Conservation (phyloP, 2,113 vertebrate species). For the Illadopsis cleaveri region DNA sequence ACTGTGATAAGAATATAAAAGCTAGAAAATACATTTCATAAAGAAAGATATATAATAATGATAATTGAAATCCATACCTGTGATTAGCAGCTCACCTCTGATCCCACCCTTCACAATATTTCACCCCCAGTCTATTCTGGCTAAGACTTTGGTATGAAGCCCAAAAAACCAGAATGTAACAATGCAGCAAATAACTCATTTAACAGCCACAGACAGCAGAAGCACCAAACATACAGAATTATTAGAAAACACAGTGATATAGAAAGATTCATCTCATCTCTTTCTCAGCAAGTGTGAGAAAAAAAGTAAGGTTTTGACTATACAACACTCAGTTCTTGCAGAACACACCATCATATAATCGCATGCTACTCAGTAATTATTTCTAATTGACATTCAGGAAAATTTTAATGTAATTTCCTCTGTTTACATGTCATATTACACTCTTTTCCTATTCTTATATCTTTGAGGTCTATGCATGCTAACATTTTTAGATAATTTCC, state of each 20-base stretch:
- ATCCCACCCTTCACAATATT: background rate
- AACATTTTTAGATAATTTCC: constrained; percentile 10
- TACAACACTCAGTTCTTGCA: background rate
- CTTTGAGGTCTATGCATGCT: background rate
- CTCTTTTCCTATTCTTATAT: background rate
- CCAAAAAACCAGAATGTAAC: background rate
- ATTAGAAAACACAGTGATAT: background rate
- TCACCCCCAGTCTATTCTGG: background rate
- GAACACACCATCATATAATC: background rate
- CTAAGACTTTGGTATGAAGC: background rate
- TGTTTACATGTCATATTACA: constrained; percentile 1
- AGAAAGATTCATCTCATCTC: background rate
- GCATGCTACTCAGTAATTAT: background rate
- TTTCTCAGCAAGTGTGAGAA: background rate
- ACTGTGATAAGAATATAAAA: background rate
- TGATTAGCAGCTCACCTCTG: background rate
- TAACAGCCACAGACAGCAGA: background rate
- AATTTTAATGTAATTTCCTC: background rate
- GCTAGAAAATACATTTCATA: background rate
- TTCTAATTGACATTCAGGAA: constrained; percentile 9
- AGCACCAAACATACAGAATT: background rate
- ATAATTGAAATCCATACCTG: background rate
- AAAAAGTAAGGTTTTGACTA: background rate
- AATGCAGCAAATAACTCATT: background rate
- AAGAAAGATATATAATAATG: background rate